Base-by-base conservation (phyloP, 2,113 vertebrate species). In the Oreochromis niloticus region DNA sequence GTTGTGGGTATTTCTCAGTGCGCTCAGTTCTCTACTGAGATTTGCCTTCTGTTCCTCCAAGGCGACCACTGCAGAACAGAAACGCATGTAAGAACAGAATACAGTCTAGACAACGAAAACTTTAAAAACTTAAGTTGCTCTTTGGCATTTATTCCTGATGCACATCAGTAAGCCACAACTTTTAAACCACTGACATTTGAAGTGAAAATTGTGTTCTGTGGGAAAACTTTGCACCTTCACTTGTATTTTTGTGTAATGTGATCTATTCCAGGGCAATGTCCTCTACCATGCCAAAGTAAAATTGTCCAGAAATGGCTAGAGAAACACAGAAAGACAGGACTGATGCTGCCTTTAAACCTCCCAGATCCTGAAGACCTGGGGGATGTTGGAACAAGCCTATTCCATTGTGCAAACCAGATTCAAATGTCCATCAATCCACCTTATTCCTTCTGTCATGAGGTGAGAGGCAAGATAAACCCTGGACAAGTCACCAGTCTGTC, bases 11-110 rank as follows among this genome's bases (percentile, higher is more conserved):
- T 94, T 86, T 89, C 87, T 96, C 63, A 97, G 83, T 5, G 93
- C 88, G 63, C 84, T 96, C 61, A 97, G 81, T 36, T 97, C 96
- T 94, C 95, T 94, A 5, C 71, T 80, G 59, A 97, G 87, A 87
- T 88, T 91, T 3, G 90, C 73, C 82, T 94, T 97, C 75, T 96
- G 96, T 80, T 97, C 97, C 68, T 97, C 97, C 91, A 96, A 88
- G 17, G 96, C 94, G 90, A 95, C 85, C 94, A 97, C 96, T 97
- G 91, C 13, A 87, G 22, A 24, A 24, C 22, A 24, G 22, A 24
- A 24, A 78, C 9, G 81, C n/a, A 57, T n/a, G 14, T 13, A 80
- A 30, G 56, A 59, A 34, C 14, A 27, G 22, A 43, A 36, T 43
- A 61, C 12, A 43, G 34, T 52, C 2, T 6, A 55, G 55, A 61